A percentile compares a stretch with the other conserved stretches of the same genome.
Evolutionary conservation across 1,140 invertebrate genomes (phyloP).

Genomic region (Cherax quadricarinatus): DNA sequence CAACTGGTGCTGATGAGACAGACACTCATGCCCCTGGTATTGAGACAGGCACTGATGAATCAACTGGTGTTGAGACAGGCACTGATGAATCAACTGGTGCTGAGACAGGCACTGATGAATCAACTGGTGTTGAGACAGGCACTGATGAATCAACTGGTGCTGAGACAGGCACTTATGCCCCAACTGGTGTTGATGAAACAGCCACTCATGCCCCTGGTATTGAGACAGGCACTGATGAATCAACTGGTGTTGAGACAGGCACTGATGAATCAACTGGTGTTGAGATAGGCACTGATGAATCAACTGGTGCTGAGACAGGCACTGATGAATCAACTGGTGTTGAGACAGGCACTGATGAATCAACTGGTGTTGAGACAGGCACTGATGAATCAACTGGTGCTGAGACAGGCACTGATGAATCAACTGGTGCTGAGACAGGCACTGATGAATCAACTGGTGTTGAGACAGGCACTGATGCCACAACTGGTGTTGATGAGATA

Average conservation of each 20-base stretch:
- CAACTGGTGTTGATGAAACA: slow-evolving; percentile 28
- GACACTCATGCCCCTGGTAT: background rate
- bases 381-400: too few relatives aligned
- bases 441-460: background rate
- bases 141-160: slow-evolving; percentile 30
- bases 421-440: background rate
- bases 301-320: too few relatives aligned
- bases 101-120: background rate
- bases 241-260: too few relatives aligned
- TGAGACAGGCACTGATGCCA: background rate
- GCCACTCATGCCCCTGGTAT: background rate
- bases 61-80: background rate
- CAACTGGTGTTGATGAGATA: background rate
- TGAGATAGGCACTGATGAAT: too few relatives aligned
- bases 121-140: slow-evolving; percentile 12
- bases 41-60: background rate
- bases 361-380: too few relatives aligned
- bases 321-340: background rate
- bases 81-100: background rate
- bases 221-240: background rate
- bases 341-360: background rate
- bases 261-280: too few relatives aligned
- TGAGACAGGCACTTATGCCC: background rate
- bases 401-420: too few relatives aligned
- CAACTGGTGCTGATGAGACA: background rate